These are phyloP conservation scores for Pseudolycoriella hygida DNA, from an alignment of 2,888 invertebrate species.

Conservation along the genomic window DNA sequence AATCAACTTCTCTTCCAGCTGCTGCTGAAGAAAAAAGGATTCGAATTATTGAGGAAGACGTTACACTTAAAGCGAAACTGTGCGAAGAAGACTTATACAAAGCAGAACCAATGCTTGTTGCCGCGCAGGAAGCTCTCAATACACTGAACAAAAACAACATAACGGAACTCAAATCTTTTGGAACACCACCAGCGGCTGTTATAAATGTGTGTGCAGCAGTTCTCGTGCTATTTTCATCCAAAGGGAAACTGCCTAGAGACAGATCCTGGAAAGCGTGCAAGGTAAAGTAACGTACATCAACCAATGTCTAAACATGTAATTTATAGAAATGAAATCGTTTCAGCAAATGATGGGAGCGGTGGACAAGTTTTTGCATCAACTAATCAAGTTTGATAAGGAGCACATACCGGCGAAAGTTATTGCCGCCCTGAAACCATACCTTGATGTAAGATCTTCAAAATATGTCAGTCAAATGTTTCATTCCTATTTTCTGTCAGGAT, in stretches of 20 bases:
- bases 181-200: slow-evolving; percentile 82
- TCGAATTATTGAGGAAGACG: slow-evolving; percentile 75
- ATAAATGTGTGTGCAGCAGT: slow-evolving; percentile 78
- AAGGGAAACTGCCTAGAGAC: slow-evolving; percentile 79
- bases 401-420: slow-evolving; percentile 79
- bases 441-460: slow-evolving; percentile 15
- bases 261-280: slow-evolving; percentile 89
- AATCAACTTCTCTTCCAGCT: slow-evolving; percentile 25
- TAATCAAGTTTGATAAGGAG: slow-evolving; percentile 83
- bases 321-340: no score
- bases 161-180: slow-evolving; percentile 50
- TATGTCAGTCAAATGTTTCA: neutral
- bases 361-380: slow-evolving; percentile 68
- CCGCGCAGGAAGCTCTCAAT: slow-evolving; percentile 61
- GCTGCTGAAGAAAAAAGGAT: slow-evolving; percentile 84
- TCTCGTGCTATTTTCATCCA: slow-evolving; percentile 63
- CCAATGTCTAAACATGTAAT: neutral
- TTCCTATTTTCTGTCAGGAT: slow-evolving; percentile 22
- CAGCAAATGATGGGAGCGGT: slow-evolving; percentile 75
- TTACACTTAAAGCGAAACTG: slow-evolving; percentile 67
- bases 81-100: slow-evolving; percentile 81
- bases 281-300: slow-evolving; percentile 10
- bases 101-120: slow-evolving; percentile 81
- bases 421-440: slow-evolving; percentile 42
- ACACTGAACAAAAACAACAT: slow-evolving; percentile 91